Conservation (phyloP, 2,113 vertebrate genomes). For the Seriola quinqueradiata region DNA sequence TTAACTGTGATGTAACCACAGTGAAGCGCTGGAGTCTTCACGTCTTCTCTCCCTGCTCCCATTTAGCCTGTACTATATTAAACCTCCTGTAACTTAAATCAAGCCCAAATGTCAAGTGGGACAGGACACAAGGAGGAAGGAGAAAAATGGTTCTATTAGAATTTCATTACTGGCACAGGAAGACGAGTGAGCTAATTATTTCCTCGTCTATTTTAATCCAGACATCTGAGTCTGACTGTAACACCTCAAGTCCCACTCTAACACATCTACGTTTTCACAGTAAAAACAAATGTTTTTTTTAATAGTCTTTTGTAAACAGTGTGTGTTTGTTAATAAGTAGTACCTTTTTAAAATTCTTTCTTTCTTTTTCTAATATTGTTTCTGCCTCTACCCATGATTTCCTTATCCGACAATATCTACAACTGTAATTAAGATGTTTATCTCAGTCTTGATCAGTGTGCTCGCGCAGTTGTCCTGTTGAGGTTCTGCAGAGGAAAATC, state of each 20-base stretch:
- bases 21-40: neutral
- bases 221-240: constrained; percentile 58
- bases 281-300: neutral
- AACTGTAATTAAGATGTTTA: neutral
- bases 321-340: neutral
- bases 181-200: constrained; percentile 64
- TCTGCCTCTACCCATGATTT: neutral
- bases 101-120: constrained; percentile 70
- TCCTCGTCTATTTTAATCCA: constrained; percentile 76
- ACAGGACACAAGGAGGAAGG: constrained; percentile 57
- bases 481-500: too few relatives aligned
- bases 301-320: neutral
- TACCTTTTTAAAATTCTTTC: too few relatives aligned
- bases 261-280: neutral
- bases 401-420: neutral
- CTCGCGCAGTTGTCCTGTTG: too few relatives aligned
- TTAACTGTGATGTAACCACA: constrained; percentile 2
- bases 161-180: constrained; percentile 64
- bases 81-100: constrained; percentile 70
- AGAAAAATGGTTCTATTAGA: constrained; percentile 77
- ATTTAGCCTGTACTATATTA: constrained; percentile 61
- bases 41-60: neutral
- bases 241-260: constrained; percentile 19
- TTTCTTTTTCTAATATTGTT: too few relatives aligned
- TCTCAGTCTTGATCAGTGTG: too few relatives aligned